These are phyloP conservation scores for Ichneumoninae sp. DNA, from an alignment of 2,888 invertebrate species.

Conservation along the genomic window DNA sequence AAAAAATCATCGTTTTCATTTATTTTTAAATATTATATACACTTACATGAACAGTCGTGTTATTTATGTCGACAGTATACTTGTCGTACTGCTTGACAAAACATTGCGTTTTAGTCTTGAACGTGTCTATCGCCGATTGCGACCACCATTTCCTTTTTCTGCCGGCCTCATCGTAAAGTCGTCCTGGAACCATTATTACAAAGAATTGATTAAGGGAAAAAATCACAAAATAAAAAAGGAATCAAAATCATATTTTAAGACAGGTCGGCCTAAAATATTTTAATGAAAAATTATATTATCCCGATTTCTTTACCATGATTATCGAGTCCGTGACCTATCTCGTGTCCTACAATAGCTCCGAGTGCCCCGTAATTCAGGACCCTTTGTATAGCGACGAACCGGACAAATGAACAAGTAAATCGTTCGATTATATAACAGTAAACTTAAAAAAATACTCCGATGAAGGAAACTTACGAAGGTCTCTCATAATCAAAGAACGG, in stretches of 20 bases:
- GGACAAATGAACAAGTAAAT: background rate
- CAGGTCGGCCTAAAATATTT: too few relatives aligned
- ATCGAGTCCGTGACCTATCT: background rate
- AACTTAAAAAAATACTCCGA: background rate
- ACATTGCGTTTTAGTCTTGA: constrained; percentile 88
- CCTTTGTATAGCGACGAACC: background rate
- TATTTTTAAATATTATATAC: background rate
- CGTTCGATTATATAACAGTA: too few relatives aligned
- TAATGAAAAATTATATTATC: background rate
- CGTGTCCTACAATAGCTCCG: background rate
- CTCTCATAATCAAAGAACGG: background rate
- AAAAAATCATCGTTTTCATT: background rate
- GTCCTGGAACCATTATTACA: constrained; percentile 85
- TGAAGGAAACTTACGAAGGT: background rate
- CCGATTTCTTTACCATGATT: background rate
- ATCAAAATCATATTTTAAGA: too few relatives aligned
- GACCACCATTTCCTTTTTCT: constrained; percentile 91
- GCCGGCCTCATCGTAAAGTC: constrained; percentile 92
- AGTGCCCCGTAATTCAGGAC: background rate
- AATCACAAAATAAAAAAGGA: background rate
- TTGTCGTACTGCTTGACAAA: constrained; percentile 88
- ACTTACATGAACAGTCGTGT: constrained; percentile 60
- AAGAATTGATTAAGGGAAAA: too few relatives aligned
- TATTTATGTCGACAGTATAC: constrained; percentile 77
- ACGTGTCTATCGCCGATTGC: constrained; percentile 87